These are phyloP conservation scores for Tympanuchus pallidicinctus DNA, from an alignment of 2,113 vertebrate species.

Conservation along the genomic window DNA sequence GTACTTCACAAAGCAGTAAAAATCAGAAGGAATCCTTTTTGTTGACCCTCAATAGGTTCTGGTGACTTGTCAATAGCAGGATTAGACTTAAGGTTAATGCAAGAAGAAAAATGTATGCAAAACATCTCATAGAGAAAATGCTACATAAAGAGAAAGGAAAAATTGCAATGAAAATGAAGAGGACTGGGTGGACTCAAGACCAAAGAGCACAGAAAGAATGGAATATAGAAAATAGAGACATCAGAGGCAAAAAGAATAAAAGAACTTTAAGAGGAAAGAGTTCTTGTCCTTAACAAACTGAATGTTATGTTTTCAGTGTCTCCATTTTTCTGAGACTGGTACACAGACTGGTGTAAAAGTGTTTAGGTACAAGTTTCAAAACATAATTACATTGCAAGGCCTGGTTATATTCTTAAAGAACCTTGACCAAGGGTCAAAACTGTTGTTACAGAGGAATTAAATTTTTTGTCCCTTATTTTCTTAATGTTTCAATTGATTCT, in stretches of 20 bases:
- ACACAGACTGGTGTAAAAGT: neutral
- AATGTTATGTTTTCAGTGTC: neutral
- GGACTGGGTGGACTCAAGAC: neutral
- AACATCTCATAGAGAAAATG: neutral
- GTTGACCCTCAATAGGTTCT: neutral
- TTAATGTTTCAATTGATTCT: neutral
- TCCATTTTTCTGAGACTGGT: neutral
- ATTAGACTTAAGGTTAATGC: neutral
- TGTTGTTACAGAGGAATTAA: neutral
- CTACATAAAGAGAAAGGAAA: neutral
- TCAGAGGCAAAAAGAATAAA: neutral
- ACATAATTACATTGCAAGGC: neutral
- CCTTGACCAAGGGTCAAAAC: neutral
- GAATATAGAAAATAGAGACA: neutral
- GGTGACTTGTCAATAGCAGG: neutral
- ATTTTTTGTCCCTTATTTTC: neutral
- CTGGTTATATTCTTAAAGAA: neutral
- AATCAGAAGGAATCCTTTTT: neutral
- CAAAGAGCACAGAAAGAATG: neutral
- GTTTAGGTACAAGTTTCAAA: neutral
- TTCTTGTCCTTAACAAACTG: neutral
- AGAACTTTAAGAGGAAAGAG: neutral
- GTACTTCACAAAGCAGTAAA: neutral
- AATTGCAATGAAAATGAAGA: neutral
- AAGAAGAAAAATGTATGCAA: neutral